A percentile compares a stretch with the other conserved stretches of the same genome.
These are phyloP conservation scores for Ochropacha duplaris DNA, from an alignment of 2,888 invertebrate genomes.

Conservation along the genomic window DNA sequence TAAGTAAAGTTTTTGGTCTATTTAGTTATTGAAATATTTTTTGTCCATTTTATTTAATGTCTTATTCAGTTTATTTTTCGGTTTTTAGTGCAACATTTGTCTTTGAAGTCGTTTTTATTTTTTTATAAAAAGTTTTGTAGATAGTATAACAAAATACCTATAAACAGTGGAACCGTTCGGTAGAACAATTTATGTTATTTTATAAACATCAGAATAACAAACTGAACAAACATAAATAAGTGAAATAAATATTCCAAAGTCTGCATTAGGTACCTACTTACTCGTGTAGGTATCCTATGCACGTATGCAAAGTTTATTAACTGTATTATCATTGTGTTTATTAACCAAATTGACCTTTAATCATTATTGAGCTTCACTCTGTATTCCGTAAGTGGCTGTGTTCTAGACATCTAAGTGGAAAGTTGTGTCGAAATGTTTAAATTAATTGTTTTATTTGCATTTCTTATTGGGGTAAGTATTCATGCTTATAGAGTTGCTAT, in stretches of 20 bases:
- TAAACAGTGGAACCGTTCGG: no score
- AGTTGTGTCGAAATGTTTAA: background rate
- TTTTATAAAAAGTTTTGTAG: no score
- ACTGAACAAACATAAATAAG: background rate
- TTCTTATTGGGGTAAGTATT: slow-evolving; percentile 22
- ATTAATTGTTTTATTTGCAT: slow-evolving; percentile 1
- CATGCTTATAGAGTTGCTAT: background rate
- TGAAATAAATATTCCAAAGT: background rate
- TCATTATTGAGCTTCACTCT: background rate
- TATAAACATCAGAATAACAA: background rate
- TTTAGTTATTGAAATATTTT: no score
- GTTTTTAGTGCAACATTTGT: no score
- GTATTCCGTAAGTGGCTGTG: background rate
- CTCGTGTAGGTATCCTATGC: background rate
- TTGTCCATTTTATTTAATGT: no score
- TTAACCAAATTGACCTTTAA: background rate
- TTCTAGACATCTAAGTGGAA: background rate
- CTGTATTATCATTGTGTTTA: background rate
- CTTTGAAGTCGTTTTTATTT: no score
- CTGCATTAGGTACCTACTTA: background rate
- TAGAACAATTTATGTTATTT: background rate
- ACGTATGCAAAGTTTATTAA: background rate
- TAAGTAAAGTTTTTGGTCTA: no score
- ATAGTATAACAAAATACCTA: no score
- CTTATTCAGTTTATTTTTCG: no score